Percentiles rank a stretch among this genome's conserved stretches.
Evolutionary conservation across 2,888 invertebrate genomes (phyloP).

Genomic region (Meloe dianella): DNA sequence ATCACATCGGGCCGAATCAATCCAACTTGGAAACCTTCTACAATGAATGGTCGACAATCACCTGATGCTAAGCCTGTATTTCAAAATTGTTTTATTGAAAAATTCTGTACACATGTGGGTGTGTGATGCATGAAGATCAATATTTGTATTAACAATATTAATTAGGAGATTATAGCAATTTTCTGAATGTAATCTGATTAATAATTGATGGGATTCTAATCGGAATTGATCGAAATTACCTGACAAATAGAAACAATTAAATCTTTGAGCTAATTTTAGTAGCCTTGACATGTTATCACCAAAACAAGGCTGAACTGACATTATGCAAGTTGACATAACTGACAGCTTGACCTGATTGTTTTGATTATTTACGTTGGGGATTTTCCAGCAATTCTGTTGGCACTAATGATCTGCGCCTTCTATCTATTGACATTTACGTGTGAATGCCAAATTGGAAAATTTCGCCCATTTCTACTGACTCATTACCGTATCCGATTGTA

Average conservation of each 20-base stretch:
- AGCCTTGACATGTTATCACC: slow-evolving; percentile 68
- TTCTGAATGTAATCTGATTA: slow-evolving; percentile 37
- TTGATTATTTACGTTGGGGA: slow-evolving; percentile 20
- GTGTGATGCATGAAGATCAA: slow-evolving; percentile 43
- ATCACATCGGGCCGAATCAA: slow-evolving; percentile 84
- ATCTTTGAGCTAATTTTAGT: slow-evolving; percentile 82
- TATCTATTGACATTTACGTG: slow-evolving; percentile 20
- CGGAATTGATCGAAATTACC: slow-evolving; percentile 50
- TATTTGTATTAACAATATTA: slow-evolving; percentile 31
- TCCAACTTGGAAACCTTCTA: slow-evolving; percentile 89
- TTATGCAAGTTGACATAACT: slow-evolving; percentile 35
- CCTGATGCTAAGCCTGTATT: slow-evolving; percentile 74
- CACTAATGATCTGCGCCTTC: slow-evolving; percentile 19
- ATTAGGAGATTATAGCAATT: slow-evolving; percentile 29
- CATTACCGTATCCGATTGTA: no score
- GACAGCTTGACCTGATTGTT: slow-evolving; percentile 10
- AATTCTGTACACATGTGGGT: slow-evolving; percentile 16
- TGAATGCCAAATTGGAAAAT: background rate
- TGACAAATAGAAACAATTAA: slow-evolving; percentile 88
- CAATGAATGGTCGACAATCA: slow-evolving; percentile 85
- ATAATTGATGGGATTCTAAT: slow-evolving; percentile 25
- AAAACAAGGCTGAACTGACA: slow-evolving; percentile 29
- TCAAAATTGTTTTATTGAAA: slow-evolving; percentile 18
- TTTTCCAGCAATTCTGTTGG: background rate
- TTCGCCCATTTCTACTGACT: no score